These are phyloP conservation scores for Mylabris sibirica DNA, from an alignment of 2,888 invertebrate species.

Conservation along the genomic window DNA sequence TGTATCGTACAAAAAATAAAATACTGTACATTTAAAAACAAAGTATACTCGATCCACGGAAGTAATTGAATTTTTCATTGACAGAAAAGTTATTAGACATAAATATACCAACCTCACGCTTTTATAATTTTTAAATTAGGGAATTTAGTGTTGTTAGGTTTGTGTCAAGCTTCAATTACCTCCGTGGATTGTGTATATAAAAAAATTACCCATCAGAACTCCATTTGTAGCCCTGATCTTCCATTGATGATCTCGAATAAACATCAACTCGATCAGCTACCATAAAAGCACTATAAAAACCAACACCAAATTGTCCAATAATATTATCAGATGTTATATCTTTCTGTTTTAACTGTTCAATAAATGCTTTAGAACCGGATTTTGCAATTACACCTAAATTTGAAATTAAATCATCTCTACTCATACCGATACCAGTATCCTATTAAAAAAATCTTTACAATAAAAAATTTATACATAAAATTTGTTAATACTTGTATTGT, in stretches of 20 bases:
- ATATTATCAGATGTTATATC: conserved; percentile 72
- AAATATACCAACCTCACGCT: no score
- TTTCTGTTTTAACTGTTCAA: conserved; percentile 81
- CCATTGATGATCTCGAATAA: conserved; percentile 77
- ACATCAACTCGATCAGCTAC: conserved; percentile 96
- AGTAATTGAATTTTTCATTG: no score
- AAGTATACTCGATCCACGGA: no score
- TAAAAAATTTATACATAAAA: background rate
- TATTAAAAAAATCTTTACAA: conserved; percentile 53
- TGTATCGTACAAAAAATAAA: no score
- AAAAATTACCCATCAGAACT: conserved; percentile 81
- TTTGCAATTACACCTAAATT: conserved; percentile 96
- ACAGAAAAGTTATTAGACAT: no score
- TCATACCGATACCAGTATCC: conserved; percentile 97
- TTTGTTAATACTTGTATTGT: conserved; percentile 77
- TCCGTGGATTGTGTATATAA: no score
- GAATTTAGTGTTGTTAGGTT: no score
- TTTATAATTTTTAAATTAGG: no score
- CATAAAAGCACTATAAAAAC: conserved; percentile 98
- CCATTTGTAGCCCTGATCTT: conserved; percentile 84
- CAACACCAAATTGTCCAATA: conserved; percentile 98
- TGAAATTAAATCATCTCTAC: conserved; percentile 85
- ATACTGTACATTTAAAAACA: no score
- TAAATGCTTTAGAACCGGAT: conserved; percentile 93
- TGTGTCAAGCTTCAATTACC: no score